Evolutionary conservation across 2,113 vertebrate genomes (phyloP), one percentile per base, ranked within the genome.

Genomic region (Bolborhynchus lineola): DNA sequence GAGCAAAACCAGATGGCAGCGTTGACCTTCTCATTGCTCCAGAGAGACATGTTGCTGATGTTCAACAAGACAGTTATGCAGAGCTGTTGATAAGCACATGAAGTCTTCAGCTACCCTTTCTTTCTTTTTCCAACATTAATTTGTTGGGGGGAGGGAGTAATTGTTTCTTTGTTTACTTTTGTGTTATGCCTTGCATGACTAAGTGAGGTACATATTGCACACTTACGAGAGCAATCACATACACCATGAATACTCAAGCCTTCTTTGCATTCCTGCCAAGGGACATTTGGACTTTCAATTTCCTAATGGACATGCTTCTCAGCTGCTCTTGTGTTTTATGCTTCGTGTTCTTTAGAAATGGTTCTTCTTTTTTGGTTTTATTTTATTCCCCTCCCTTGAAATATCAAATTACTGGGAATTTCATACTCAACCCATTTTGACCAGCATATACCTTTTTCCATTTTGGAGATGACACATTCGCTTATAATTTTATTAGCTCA

Each of bases 181-280:
- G 3, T 37, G 7, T 39, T 21, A 5, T 44, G 10, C 8, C 11
- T 11, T 78, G 13, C 10, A 11, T 46, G 28, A 29, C 53, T 62
- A 33, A 26, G 11, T 47, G 44, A 35, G 13, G 11, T 39, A 37
- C 7, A 12, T 31, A 10, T 17, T 80, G 5, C 13, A 75, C 37
- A 8, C 4, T 80, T 52, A 9, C 0, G 77, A 46, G 24, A 81
- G 15, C 16, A 60, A 28, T 37, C 6, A 0, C 6, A 57, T 28
- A 25, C 2, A 63, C 7, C 4, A 3, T 16, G 18, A 63, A 47
- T 33, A 6, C 16, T 91, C 35, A 39, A 84, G 13, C 15, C 8
- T 86, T n/a, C 41, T 63, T 42, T 64, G 12, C 2, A 0, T 42
- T 67, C 26, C 57, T 74, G 18, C 11, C 47, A 24, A 24, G n/a